phyloP scores from a whole-genome alignment of 2,888 invertebrate species.

The Diaphora mendica region DNA sequence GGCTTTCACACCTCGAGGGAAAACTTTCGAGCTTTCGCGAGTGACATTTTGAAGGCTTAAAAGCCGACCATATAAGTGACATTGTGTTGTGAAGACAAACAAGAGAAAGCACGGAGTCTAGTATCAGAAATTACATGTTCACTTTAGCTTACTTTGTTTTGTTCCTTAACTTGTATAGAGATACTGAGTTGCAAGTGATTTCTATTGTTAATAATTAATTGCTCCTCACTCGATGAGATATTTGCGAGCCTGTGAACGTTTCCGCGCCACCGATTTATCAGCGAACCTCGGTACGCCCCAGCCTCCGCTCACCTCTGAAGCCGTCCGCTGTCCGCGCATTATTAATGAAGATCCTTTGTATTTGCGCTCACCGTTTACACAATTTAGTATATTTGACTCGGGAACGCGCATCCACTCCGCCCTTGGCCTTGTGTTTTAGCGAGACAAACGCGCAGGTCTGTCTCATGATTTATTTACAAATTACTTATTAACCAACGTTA shows the following conservation, averaged over 20 bases:
- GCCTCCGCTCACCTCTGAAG: neutral
- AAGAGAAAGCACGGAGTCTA: neutral
- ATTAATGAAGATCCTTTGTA: slow-evolving; percentile 8
- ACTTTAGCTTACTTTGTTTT: neutral
- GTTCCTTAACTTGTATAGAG: neutral
- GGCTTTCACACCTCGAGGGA: too few species aligned
- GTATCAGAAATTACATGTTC: neutral
- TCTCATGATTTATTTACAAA: slow-evolving; percentile 3
- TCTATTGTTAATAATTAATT: neutral
- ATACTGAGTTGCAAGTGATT: neutral
- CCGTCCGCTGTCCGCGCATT: slow-evolving; percentile 5
- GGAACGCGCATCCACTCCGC: neutral
- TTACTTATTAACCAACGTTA: neutral
- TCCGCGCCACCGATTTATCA: slow-evolving; percentile 2
- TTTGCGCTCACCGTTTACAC: slow-evolving; percentile 4
- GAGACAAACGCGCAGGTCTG: neutral
- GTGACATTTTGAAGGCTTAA: neutral
- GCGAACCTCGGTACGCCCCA: neutral
- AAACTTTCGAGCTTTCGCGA: too few species aligned
- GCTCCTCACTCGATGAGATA: neutral
- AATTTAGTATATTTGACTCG: slow-evolving; percentile 4
- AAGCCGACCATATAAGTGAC: neutral
- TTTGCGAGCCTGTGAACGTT: neutral
- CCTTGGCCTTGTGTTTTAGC: slow-evolving; percentile 1
- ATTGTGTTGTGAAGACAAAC: neutral